Evolutionary conservation across 2,888 invertebrate genomes (phyloP).

Genomic region (Megalurothrips usitatus): DNA sequence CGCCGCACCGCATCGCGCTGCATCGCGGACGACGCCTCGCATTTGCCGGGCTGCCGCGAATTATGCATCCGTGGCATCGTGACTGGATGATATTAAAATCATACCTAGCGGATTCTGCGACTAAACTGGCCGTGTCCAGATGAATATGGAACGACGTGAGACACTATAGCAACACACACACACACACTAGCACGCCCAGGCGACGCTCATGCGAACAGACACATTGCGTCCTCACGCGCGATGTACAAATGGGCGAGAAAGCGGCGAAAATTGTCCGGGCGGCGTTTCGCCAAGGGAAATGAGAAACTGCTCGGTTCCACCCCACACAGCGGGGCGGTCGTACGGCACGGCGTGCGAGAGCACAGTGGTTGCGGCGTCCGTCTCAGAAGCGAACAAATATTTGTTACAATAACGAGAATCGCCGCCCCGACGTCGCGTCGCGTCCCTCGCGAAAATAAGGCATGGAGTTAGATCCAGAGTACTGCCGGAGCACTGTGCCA

Average conservation of each 20-base stretch:
- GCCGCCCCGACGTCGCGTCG: no score
- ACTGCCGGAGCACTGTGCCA: no score
- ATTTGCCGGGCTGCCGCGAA: not conserved
- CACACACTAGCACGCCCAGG: not conserved
- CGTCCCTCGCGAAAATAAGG: no score
- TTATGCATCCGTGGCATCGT: slow-evolving; percentile 24
- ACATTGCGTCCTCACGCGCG: not conserved
- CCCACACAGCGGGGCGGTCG: no score
- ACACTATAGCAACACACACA: not conserved
- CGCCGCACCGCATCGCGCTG: not conserved
- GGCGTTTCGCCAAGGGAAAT: no score
- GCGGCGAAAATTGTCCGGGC: no score
- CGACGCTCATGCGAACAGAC: not conserved
- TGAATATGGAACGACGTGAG: slow-evolving; percentile 11
- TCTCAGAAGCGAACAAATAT: no score
- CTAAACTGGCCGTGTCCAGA: slow-evolving; percentile 24
- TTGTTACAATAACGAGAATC: no score
- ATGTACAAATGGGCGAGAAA: not conserved
- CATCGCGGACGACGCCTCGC: not conserved
- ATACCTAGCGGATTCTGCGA: slow-evolving; percentile 19
- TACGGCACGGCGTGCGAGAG: no score
- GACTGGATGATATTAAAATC: slow-evolving; percentile 23
- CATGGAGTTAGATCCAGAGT: no score
- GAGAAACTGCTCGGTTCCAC: no score
- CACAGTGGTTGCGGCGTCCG: no score